Percentiles rank a stretch among this genome's conserved stretches.
phyloP scores from a whole-genome alignment of 2,888 invertebrate genomes.

The Endomychus coccineus region DNA sequence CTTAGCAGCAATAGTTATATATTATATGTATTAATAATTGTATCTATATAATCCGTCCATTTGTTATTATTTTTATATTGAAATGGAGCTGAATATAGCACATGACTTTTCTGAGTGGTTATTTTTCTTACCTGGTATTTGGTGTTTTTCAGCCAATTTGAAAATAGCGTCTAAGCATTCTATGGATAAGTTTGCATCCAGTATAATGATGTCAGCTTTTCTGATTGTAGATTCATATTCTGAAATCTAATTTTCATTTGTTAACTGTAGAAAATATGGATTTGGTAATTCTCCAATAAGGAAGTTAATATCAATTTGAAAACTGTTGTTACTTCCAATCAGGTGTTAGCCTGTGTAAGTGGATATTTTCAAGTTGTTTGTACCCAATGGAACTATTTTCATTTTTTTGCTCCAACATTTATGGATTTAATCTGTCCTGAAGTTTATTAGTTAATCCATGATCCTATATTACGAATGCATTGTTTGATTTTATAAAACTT shows the following conservation, averaged over 20 bases:
- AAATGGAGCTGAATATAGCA: constrained; percentile 6
- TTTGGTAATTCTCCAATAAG: background rate
- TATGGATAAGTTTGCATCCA: constrained; percentile 82
- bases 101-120: constrained; percentile 3
- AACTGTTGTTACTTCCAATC: too few relatives aligned
- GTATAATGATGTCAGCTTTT: constrained; percentile 63
- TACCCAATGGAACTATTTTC: too few relatives aligned
- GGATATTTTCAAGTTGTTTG: too few relatives aligned
- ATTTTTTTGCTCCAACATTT: too few relatives aligned
- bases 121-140: constrained; percentile 59
- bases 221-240: constrained; percentile 53
- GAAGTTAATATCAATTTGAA: background rate
- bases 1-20: too few relatives aligned
- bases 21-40: too few relatives aligned
- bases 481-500: too few relatives aligned
- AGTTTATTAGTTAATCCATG: too few relatives aligned
- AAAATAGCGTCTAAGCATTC: constrained; percentile 50
- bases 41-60: constrained; percentile 17
- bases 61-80: constrained; percentile 5
- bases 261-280: constrained; percentile 28
- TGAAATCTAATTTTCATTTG: too few relatives aligned
- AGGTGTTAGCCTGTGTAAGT: too few relatives aligned
- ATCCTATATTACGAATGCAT: too few relatives aligned
- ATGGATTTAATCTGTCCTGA: too few relatives aligned
- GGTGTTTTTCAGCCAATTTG: constrained; percentile 46